A percentile compares a stretch with the other conserved stretches of the same genome.
These are phyloP conservation scores for Cheirogaleus medius DNA, from an alignment of 2,113 vertebrate species.

Conservation along the genomic window DNA sequence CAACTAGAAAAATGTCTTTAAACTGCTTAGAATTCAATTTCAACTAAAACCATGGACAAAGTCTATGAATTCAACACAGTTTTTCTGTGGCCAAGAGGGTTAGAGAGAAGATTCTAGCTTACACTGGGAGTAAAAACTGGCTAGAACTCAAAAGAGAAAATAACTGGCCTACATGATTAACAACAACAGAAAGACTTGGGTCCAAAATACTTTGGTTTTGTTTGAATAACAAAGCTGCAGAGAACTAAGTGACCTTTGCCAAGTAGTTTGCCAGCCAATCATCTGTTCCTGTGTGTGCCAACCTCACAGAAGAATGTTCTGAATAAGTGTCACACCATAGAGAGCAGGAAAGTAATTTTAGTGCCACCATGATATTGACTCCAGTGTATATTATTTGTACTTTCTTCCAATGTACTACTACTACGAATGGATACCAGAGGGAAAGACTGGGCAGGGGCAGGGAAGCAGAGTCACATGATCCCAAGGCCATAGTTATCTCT, in stretches of 20 bases:
- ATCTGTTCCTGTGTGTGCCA: not conserved
- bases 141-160: not conserved
- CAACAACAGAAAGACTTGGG: not conserved
- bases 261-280: not conserved
- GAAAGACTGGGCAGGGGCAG: too few species aligned
- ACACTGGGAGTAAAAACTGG: not conserved
- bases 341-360: not conserved
- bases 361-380: not conserved
- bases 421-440: not conserved
- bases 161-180: not conserved
- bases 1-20: not conserved
- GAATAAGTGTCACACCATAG: not conserved
- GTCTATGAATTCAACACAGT: not conserved
- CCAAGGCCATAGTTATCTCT: not conserved
- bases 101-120: not conserved
- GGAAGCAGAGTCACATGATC: not conserved
- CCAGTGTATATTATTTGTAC: not conserved
- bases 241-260: not conserved
- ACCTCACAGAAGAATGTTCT: not conserved
- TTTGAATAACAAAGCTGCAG: not conserved
- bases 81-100: not conserved
- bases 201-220: not conserved
- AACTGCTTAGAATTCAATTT: slow-evolving; percentile 9
- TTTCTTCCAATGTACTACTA: not conserved
- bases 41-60: not conserved